A percentile compares a stretch with the other conserved stretches of the same genome.
Conservation (phyloP, 2,888 invertebrate species). For the Coelopa pilipes region DNA sequence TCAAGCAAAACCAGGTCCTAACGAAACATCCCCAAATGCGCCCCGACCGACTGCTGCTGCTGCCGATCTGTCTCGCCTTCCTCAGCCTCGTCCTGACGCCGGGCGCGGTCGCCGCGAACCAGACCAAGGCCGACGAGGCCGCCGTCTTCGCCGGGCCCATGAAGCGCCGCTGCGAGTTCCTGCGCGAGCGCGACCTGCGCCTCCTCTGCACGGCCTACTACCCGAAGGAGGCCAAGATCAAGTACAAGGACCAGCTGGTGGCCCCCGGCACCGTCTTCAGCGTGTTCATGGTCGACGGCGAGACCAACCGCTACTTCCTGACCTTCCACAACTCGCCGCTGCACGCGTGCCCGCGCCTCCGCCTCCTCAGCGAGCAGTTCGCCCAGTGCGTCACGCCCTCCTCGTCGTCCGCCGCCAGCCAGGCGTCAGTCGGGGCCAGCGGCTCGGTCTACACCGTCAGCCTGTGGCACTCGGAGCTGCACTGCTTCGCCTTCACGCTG, state of each 20-base stretch:
- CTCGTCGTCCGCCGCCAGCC: background rate
- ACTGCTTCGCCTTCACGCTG: constrained; percentile 5
- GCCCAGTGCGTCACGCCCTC: background rate
- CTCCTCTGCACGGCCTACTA: background rate
- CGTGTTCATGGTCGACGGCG: background rate
- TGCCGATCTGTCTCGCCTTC: too few species aligned
- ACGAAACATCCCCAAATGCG: too few species aligned
- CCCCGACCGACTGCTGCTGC: too few species aligned
- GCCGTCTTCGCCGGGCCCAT: too few species aligned
- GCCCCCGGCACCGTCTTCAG: background rate
- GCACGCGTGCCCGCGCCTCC: background rate
- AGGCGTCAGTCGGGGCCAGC: background rate
- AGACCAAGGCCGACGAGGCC: too few species aligned
- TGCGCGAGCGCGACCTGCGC: background rate
- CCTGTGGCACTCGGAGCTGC: background rate
- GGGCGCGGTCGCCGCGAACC: too few species aligned
- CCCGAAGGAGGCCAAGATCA: constrained; percentile 14
- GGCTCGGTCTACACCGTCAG: background rate
- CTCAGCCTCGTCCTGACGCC: too few species aligned
- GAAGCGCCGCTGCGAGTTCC: background rate
- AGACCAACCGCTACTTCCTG: background rate
- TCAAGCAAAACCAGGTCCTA: too few species aligned
- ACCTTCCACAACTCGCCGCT: background rate
- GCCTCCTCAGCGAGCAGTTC: background rate
- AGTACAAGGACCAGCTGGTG: constrained; percentile 13